Evolutionary conservation across 1,140 invertebrate genomes (phyloP), one percentile per base, ranked within the genome.

Genomic region (Achroia grisella): DNA sequence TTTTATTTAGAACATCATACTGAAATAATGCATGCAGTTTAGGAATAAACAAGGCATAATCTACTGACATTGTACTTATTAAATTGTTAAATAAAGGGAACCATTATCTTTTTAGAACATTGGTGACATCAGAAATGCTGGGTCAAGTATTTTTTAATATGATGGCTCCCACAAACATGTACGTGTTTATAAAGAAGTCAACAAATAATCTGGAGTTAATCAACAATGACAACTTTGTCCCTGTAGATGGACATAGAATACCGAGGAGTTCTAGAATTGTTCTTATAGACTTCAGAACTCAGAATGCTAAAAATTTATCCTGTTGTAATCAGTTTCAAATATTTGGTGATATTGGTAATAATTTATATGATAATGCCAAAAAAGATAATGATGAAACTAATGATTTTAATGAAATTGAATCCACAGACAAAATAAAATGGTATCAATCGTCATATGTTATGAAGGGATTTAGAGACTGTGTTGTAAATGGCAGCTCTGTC

Each of bases 381-480:
- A 44, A 68, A 31, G 43, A 51, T 8, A 41, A 39, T 10, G 44
- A 56, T 10, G 34, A 53, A 27, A 11, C 42, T 31, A 35, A 52
- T 29, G 56, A 72, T 15, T 71, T 68, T 41, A 44, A 44, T 59
- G 71, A 78, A 58, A 79, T 83, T 37, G 72, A 77, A 46, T 74
- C 75, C 2, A 71, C 64, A 9, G 56, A 73, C 30, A 43, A 39
- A 12, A 48, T 55, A 1, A 69, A 62, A 48, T 84, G 79, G 79
- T 84, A 71, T 52, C 77, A 81, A 43, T 84, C 71, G 5, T 66
- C 53, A 17, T 81, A 79, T 68, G 57, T 84, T 8, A 79, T 84
- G 76, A 84, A 81, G 55, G 79, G 77, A 3, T 84, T 84, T 47
- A 84, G 76, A 62, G 79, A 84, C 48, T 84, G 77, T 41, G 31